A percentile compares a stretch with the other conserved stretches of the same genome.
Conservation (phyloP, 2,888 invertebrate species). For the Abrostola tripartita region DNA sequence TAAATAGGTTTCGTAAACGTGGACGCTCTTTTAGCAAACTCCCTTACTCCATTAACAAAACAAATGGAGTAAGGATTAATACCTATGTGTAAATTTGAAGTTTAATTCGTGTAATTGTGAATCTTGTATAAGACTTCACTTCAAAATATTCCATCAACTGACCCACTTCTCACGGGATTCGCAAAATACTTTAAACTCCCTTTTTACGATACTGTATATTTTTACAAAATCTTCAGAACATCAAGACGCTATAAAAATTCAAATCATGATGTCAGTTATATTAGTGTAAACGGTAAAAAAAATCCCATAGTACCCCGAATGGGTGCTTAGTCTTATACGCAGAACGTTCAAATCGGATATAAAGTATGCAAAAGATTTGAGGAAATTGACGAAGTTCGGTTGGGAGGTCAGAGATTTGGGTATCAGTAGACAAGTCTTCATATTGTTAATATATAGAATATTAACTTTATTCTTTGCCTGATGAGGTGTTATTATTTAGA, state of each 20-base stretch:
- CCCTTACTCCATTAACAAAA: too few relatives aligned
- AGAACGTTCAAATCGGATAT: slow-evolving; percentile 40
- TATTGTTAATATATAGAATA: too few relatives aligned
- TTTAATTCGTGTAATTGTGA: not conserved
- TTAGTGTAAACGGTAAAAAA: slow-evolving; percentile 48
- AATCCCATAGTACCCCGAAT: slow-evolving; percentile 51
- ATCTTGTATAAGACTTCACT: not conserved
- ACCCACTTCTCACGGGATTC: slow-evolving; percentile 28
- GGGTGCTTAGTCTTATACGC: slow-evolving; percentile 51
- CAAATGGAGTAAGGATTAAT: too few relatives aligned
- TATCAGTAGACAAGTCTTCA: too few relatives aligned
- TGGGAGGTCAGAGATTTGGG: slow-evolving; percentile 22
- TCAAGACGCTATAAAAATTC: slow-evolving; percentile 62
- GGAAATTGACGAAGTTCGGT: slow-evolving; percentile 17
- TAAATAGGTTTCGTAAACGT: too few relatives aligned
- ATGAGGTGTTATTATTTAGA: too few relatives aligned
- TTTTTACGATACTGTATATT: slow-evolving; percentile 10
- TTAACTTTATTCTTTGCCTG: too few relatives aligned
- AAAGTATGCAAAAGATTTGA: slow-evolving; percentile 22
- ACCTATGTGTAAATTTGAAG: too few relatives aligned
- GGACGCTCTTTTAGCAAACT: too few relatives aligned
- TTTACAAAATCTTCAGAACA: slow-evolving; percentile 30
- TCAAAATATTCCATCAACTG: slow-evolving; percentile 14
- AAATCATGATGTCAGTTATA: slow-evolving; percentile 43
- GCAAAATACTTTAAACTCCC: slow-evolving; percentile 19